Conservation (phyloP, 2,797 vertebrate species). For the Anisognathus igniventris region DNA sequence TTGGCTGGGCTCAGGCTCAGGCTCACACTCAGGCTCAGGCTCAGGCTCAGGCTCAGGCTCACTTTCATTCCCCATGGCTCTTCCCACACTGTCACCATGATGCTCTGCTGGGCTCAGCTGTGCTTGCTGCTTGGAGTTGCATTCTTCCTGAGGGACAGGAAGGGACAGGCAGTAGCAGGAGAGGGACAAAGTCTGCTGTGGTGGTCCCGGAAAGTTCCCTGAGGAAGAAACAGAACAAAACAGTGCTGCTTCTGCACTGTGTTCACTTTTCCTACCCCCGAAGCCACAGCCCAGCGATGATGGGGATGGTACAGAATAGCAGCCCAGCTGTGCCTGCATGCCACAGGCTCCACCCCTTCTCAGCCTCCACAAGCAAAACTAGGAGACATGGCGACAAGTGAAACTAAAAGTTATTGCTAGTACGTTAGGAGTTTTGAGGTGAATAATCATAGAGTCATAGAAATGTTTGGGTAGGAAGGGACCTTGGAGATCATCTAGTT, state of each 20-base stretch:
- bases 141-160: not conserved
- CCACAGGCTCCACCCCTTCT: not conserved
- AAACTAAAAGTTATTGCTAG: not conserved
- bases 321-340: rapidly evolving
- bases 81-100: rapidly evolving
- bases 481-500: not conserved
- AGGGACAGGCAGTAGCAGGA: not conserved
- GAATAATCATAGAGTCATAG: not conserved
- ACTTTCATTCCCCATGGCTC: not conserved
- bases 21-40: not conserved
- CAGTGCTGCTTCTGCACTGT: rapidly evolving
- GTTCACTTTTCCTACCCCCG: rapidly evolving
- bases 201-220: not conserved
- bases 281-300: not conserved
- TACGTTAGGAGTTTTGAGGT: not conserved
- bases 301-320: not conserved
- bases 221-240: not conserved
- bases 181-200: not conserved
- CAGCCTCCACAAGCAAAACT: not conserved
- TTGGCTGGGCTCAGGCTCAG: not conserved
- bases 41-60: not conserved
- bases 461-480: not conserved
- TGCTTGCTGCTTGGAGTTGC: not conserved
- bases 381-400: not conserved
- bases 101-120: not conserved